A percentile compares a stretch with the other conserved stretches of the same genome.
phyloP scores from a whole-genome alignment of 2,797 vertebrate genomes.

The Pangasius macronema region DNA sequence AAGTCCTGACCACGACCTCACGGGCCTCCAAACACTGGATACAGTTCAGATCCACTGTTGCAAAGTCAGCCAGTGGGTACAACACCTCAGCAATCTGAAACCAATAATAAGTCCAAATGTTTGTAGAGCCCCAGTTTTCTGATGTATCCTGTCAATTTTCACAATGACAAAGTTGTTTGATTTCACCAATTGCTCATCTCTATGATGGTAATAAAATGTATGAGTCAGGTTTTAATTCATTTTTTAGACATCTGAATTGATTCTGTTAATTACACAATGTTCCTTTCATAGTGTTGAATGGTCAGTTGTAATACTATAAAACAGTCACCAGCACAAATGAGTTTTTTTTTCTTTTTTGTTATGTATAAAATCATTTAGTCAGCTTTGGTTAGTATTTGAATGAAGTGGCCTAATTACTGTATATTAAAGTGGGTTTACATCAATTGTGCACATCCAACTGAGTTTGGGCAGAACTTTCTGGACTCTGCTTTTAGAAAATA shows the following conservation, averaged over 20 bases:
- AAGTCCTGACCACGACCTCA: slow-evolving; percentile 88
- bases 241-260: not conserved
- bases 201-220: not conserved
- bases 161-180: not conserved
- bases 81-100: slow-evolving; percentile 90
- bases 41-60: slow-evolving; percentile 80
- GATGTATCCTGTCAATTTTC: not conserved
- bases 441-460: not conserved
- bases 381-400: not conserved
- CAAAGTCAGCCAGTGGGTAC: slow-evolving; percentile 84
- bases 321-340: not conserved
- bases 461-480: not conserved
- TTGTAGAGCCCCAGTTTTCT: not conserved
- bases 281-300: not conserved
- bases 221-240: not conserved
- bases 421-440: not conserved
- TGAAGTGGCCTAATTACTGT: not conserved
- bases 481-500: not conserved
- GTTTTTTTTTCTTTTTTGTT: not conserved
- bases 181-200: not conserved
- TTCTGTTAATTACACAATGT: not conserved
- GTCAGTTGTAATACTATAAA: not conserved
- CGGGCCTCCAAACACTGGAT: slow-evolving; percentile 87
- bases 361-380: not conserved
- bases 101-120: not conserved